Base-by-base conservation (phyloP, 2,113 vertebrate genomes). In the Pogonocichla stellata region DNA sequence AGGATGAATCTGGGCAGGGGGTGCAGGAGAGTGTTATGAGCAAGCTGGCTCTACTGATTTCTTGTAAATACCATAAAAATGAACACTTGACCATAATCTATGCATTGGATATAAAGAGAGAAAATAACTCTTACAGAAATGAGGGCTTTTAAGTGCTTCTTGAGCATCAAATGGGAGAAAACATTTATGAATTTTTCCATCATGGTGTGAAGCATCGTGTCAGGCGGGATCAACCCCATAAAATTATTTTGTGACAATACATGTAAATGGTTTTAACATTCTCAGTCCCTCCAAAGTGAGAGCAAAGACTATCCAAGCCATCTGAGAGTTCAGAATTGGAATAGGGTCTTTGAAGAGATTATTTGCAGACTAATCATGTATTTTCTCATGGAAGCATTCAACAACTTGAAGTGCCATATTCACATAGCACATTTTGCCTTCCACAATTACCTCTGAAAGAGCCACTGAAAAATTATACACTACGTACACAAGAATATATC, bases 61-160 rank as follows among this genome's bases (percentile, higher is more conserved):
- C 90, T 93, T 90, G 87, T 95, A 93, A 95, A 96, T 67, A 93
- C 64, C 88, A 67, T 84, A 94, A 95, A 94, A 96, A 93, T 66
- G 86, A 95, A 62, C 74, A 81, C 89, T 95, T 83, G 78, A 86
- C 92, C 80, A 87, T 95, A 93, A 94, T 88, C 88, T 61, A 73
- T 26, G 70, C 87, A 70, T 83, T 58, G 88, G 70, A 78, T 65
- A 87, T 48, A 93, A 69, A 86, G 36, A 69, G 10, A 92, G 22
- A 90, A 96, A 94, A 94, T 81, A 90, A 78, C 77, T 93, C 82
- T 73, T 91, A 91, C 62, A 88, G 92, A 92, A 93, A 91, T 57
- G 43, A 80, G 40, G 6, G 0, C 36, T 85, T 91, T 88, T 89
- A 89, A 96, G 88, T 62, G 82, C 71, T 88, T 72, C 80, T 80